Evolutionary conservation across 2,888 invertebrate genomes (phyloP), one percentile per base, ranked within the genome.

Genomic region (Drosophila melanosoma): DNA sequence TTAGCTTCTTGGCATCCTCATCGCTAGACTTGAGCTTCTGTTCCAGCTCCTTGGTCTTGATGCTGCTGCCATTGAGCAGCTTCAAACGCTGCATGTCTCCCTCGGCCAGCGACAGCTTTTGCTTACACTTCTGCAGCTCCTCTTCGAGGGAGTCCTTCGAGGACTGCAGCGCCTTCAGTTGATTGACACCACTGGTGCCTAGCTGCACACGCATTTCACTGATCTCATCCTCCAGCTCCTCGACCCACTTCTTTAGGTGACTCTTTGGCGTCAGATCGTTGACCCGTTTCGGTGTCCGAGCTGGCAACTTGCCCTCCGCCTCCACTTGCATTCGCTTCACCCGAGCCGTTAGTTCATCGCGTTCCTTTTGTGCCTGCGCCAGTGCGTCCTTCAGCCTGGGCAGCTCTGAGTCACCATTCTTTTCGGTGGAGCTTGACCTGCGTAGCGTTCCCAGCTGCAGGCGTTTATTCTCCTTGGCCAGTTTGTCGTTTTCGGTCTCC

Each of bases 141-240:
- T 95, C 93, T 94, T 95, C 91, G 93, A 96, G 91, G 61, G 93
- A 94, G 72, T 94, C 94, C 81, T 95, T 96, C 79, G 96, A 96
- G 69, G 95, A 95, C 84, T 95, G 95, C 33, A 96, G 91, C 67
- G 94, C 92, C 94, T 95, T 81, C 84, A 94, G 82, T 93, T 94
- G 89, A 87, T 93, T 76, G 74, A 83, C 79, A 81, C 91, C 87
- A 92, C 91, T 82, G 74, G 94, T 89, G 83, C 93, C 83, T 91
- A 94, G 82, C 67, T 92, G 89, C 10, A 91, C 91, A 59, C 93
- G 87, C 91, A 93, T 90, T 67, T 93, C 92, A 35, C 96, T 95
- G 79, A 98, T 96, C 94, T 98, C 98, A 90, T 95, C 96, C 93
- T 98, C 98, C 81, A 98, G 94, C 78, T 98, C 98, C 69, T 96